Conservation (phyloP, 2,888 invertebrate species). For the Adelognathus sp. region DNA sequence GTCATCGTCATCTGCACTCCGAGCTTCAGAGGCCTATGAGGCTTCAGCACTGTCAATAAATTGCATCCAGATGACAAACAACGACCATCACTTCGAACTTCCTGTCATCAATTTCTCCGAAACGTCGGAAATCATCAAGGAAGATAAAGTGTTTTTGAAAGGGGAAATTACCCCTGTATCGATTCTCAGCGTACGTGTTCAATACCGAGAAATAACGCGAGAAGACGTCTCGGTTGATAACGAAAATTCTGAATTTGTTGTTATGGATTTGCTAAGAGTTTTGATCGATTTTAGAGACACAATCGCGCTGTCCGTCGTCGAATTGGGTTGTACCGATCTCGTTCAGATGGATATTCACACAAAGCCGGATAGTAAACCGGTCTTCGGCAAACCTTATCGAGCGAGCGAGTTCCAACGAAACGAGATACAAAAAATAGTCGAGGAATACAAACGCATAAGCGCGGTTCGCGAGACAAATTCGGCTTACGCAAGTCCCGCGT, state of each 20-base stretch:
- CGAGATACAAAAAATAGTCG: background rate
- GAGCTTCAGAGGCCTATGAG: background rate
- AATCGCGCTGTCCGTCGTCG: background rate
- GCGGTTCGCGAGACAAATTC: background rate
- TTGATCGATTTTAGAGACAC: background rate
- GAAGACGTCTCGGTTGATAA: background rate
- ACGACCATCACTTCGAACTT: background rate
- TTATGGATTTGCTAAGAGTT: background rate
- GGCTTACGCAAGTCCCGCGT: background rate
- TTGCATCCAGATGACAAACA: background rate
- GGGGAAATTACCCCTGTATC: background rate
- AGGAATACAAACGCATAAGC: background rate
- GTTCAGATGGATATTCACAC: conserved; percentile 7
- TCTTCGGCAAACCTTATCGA: background rate
- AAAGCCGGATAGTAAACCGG: conserved; percentile 2
- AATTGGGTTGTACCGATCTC: conserved; percentile 9
- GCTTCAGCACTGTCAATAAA: background rate
- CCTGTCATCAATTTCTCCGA: background rate
- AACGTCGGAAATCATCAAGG: background rate
- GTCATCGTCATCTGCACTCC: background rate
- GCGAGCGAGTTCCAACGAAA: conserved; percentile 1
- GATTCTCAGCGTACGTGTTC: background rate
- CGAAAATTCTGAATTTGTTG: background rate
- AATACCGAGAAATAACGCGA: background rate
- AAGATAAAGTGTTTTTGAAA: background rate